Base-by-base conservation (phyloP, 2,113 vertebrate genomes). In the Brienomyrus longianalis region DNA sequence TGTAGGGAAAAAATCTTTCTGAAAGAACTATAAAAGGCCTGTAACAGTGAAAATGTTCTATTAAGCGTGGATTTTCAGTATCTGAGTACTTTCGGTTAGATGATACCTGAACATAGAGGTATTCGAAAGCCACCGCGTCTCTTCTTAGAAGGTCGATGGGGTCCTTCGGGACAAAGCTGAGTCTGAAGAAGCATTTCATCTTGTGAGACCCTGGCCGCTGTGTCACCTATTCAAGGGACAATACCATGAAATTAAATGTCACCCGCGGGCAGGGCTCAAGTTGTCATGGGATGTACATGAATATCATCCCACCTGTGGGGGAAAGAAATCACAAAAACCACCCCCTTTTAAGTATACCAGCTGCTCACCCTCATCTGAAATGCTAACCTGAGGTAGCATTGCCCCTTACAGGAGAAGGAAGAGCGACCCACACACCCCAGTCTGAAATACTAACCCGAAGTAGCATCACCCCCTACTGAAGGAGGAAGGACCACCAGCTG, bases 181-280 rank as follows among this genome's bases (percentile, higher is more conserved):
- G 96, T 91, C 98, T 95, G 92, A 99, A 99, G 94, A 98, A 97
- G 96, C 98, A 99, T 94, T 98, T 98, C 98, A 99, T 99, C 94
- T 97, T 99, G 92, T 98, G 98, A 2, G 97, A 97, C 90, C 97
- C 96, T 86, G 98, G 97, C 92, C 98, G 97, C 95, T 97, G 98
- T 21, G 98, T 98, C 96, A 99, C 98, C 98, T 99, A 93, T 88
- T 90, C 39, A 91, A 9, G 31, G 93, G 70, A 17, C 90, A 88
- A 94, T 27, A 10, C 15, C 77, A 52, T 35, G 6, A 56, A 87
- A 39, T 54, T 43, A 51, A 43, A 59, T 43, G 43, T 54, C 23
- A 48, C 27, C 10, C 8, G 15, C n/a, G 23, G 27, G 62, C 9
- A 31, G 62, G 62, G 62, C 27, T 70, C 10, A 27, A 31, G 62